phyloP scores from a whole-genome alignment of 2,888 invertebrate species.

The Onchidella celtica region DNA sequence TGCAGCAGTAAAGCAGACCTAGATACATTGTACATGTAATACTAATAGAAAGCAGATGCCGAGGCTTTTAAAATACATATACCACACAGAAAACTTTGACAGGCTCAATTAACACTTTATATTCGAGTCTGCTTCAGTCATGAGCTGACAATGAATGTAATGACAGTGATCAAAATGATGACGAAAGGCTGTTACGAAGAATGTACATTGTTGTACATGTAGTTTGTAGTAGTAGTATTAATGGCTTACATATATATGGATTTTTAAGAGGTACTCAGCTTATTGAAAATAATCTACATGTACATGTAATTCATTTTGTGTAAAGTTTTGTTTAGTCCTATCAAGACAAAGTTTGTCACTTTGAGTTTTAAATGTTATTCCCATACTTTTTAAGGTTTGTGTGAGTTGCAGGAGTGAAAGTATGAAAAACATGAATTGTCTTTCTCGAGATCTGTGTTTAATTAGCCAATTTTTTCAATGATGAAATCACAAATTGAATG shows the following conservation, averaged over 20 bases:
- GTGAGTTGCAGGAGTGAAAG: not conserved
- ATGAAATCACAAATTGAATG: not conserved
- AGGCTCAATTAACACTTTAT: not conserved
- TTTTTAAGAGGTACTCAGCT: no score
- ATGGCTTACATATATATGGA: no score
- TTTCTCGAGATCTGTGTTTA: not conserved
- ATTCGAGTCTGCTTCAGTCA: no score
- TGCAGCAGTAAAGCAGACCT: not conserved
- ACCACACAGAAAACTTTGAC: not conserved
- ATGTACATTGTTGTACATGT: no score
- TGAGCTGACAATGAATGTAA: no score
- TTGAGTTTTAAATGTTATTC: not conserved
- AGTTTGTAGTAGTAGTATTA: no score
- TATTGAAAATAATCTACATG: no score
- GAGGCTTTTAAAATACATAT: not conserved
- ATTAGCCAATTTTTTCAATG: not conserved
- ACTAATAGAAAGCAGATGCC: not conserved
- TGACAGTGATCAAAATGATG: no score
- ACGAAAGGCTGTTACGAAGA: no score
- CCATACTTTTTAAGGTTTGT: not conserved
- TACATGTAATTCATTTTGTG: not conserved
- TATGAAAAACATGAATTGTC: not conserved
- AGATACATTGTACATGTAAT: not conserved
- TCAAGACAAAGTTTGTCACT: not conserved
- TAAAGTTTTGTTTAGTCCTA: not conserved